Percentiles rank a stretch among this genome's conserved stretches.
These are phyloP conservation scores for Anoplius nigerrimus DNA, from an alignment of 2,888 invertebrate species.

Conservation along the genomic window DNA sequence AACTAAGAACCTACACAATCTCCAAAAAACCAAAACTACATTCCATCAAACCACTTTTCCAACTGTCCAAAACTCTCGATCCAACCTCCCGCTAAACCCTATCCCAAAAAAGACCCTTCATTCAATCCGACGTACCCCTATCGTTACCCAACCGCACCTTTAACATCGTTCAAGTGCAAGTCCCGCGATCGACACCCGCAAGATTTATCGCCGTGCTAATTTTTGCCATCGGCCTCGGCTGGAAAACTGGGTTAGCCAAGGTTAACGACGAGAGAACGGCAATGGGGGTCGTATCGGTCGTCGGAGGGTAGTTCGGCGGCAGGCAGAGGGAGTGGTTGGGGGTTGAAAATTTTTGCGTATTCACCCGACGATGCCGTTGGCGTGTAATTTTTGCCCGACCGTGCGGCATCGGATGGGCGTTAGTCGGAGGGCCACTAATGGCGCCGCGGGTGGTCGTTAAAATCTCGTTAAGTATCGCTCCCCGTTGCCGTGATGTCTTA, in stretches of 20 bases:
- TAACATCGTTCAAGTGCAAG: too few species aligned
- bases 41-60: too few species aligned
- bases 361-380: conserved; percentile 11
- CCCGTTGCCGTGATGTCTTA: conserved; percentile 36
- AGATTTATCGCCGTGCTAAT: too few species aligned
- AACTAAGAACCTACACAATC: too few species aligned
- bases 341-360: conserved; percentile 27
- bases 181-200: too few species aligned
- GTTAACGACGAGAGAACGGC: conserved; percentile 10
- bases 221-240: neutral
- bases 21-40: too few species aligned
- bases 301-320: conserved; percentile 28
- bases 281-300: conserved; percentile 5
- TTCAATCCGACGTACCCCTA: too few species aligned
- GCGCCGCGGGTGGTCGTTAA: conserved; percentile 40
- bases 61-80: too few species aligned
- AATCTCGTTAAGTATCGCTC: conserved; percentile 51
- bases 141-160: too few species aligned
- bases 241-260: conserved; percentile 11
- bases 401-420: conserved; percentile 7
- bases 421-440: conserved; percentile 34
- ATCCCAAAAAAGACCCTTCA: too few species aligned
- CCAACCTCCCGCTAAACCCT: too few species aligned
- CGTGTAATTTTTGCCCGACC: conserved; percentile 33
- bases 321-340: too few species aligned